A percentile compares a stretch with the other conserved stretches of the same genome.
phyloP scores from a whole-genome alignment of 2,797 vertebrate genomes.

The Bovichtus variegatus region DNA sequence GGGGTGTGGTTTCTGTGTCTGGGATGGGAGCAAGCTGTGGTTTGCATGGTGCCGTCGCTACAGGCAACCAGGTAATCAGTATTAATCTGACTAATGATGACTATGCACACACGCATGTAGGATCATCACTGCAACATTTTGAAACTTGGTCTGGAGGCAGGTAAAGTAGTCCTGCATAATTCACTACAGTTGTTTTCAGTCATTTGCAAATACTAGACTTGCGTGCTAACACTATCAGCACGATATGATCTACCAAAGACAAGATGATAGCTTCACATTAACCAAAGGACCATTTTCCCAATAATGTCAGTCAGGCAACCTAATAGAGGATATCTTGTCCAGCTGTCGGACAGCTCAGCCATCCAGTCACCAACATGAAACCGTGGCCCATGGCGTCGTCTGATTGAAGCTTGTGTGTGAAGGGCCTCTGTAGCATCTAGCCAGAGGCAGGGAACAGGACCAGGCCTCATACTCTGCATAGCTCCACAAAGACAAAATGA shows the following conservation, averaged over 20 bases:
- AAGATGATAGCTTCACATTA: constrained; percentile 8
- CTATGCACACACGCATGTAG: not conserved
- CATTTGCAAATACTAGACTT: not conserved
- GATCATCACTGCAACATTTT: not conserved
- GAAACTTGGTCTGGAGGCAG: not conserved
- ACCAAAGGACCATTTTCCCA: not conserved
- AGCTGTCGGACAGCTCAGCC: constrained; percentile 28
- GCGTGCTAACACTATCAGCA: not conserved
- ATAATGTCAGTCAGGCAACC: not conserved
- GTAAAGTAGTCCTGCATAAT: not conserved
- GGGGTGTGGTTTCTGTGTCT: not conserved
- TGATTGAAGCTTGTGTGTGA: constrained; percentile 42
- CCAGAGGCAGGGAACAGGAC: constrained; percentile 54
- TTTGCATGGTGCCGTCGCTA: not conserved
- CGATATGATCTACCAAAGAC: not conserved
- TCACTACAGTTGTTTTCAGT: too few species aligned
- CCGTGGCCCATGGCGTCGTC: constrained; percentile 10
- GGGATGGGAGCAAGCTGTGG: not conserved
- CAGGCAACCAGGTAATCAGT: constrained; percentile 11
- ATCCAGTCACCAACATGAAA: constrained; percentile 26
- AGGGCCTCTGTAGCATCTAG: constrained; percentile 43
- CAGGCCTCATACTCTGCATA: constrained; percentile 58
- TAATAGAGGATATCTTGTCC: constrained; percentile 26
- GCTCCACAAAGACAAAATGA: constrained; percentile 69
- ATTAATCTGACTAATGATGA: constrained; percentile 3